Conservation (phyloP, 2,888 invertebrate genomes). For the Thecophora atra region DNA sequence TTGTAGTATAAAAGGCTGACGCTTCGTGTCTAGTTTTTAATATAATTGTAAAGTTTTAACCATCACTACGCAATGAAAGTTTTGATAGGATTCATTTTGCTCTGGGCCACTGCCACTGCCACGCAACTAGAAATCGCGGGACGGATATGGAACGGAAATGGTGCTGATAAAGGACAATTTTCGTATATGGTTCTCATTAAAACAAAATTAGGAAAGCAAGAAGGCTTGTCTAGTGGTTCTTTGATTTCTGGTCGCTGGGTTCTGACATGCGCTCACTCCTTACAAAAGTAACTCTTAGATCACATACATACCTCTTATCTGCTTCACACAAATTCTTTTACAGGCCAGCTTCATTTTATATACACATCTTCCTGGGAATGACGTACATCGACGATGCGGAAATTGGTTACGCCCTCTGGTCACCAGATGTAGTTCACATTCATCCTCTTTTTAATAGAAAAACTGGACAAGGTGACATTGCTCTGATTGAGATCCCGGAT, state of each 20-base stretch:
- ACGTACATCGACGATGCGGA: not conserved
- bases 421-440: not conserved
- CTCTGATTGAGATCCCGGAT: no score
- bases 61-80: no score
- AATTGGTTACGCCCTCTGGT: not conserved
- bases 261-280: not conserved
- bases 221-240: not conserved
- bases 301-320: no score
- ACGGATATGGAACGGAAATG: not conserved
- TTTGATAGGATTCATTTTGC: not conserved
- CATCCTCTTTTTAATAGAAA: not conserved
- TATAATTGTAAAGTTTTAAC: no score
- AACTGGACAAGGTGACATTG: not conserved
- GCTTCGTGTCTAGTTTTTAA: no score
- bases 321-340: no score
- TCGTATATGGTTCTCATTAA: not conserved
- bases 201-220: not conserved
- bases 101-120: not conserved
- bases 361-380: not conserved
- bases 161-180: not conserved
- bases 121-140: not conserved
- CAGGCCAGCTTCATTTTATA: not conserved
- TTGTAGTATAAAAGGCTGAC: no score
- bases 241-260: no score
- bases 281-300: not conserved